phyloP scores from a whole-genome alignment of 2,113 vertebrate genomes.

The Sarotherodon lohbergeri region DNA sequence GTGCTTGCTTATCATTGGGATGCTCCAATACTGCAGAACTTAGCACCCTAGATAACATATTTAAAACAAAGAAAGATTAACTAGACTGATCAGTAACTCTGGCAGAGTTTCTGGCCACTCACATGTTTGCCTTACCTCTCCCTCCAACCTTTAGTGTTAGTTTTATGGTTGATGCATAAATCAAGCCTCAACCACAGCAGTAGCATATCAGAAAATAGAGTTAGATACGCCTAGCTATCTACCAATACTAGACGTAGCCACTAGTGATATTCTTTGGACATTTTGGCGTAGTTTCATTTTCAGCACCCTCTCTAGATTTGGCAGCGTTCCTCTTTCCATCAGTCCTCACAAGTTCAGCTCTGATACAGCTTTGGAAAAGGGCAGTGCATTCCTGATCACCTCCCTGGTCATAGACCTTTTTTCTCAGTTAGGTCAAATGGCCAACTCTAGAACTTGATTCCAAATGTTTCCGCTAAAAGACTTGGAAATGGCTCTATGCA shows the following conservation, averaged over 20 bases:
- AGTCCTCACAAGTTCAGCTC: not conserved
- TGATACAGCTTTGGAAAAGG: not conserved
- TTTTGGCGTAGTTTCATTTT: not conserved
- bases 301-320: not conserved
- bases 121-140: not conserved
- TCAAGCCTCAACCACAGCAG: not conserved
- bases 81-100: not conserved
- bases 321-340: not conserved
- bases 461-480: not conserved
- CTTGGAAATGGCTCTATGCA: not conserved
- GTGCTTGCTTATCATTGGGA: not conserved
- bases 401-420: not conserved
- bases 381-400: not conserved
- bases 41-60: not conserved
- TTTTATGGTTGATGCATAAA: not conserved
- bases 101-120: not conserved
- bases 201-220: not conserved
- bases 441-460: not conserved
- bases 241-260: not conserved
- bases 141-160: not conserved
- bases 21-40: fast-evolving
- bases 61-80: not conserved
- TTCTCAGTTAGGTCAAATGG: not conserved
- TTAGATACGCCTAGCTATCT: not conserved
- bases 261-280: not conserved